These are phyloP conservation scores for Pterobdella sp. DNA, from an alignment of 2,888 invertebrate species.

Conservation along the genomic window DNA sequence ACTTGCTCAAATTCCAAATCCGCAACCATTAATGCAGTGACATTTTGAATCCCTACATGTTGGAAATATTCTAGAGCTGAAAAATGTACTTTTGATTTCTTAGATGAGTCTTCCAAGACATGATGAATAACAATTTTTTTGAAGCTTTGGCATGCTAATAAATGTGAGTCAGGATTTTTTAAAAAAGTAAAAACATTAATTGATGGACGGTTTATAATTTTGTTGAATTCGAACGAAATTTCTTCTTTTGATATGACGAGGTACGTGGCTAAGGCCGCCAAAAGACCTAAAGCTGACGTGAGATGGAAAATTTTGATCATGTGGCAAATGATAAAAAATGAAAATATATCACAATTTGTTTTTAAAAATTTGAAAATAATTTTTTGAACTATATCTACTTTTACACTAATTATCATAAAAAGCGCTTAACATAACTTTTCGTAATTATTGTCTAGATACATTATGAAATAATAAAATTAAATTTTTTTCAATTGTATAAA, in stretches of 20 bases:
- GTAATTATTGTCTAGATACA: no score
- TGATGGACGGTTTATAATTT: neutral
- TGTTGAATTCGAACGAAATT: neutral
- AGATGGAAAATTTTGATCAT: slow-evolving; percentile 7
- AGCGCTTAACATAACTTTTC: no score
- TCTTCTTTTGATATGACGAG: neutral
- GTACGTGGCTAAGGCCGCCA: neutral
- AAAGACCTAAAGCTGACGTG: slow-evolving; percentile 1
- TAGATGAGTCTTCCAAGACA: neutral
- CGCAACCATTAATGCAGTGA: neutral
- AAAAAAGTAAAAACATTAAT: neutral
- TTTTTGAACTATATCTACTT: no score
- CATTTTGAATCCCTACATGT: slow-evolving; percentile 5
- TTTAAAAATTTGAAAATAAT: no score
- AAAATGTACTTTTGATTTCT: neutral
- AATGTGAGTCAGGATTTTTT: neutral
- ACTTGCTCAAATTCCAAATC: neutral
- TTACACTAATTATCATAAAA: no score
- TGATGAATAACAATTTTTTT: neutral
- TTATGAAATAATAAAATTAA: no score
- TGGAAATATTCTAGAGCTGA: slow-evolving; percentile 14
- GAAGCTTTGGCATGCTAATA: neutral
- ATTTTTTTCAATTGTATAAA: no score
- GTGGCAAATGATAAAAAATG: no score
- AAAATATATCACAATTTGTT: no score